Conservation (phyloP, 2,797 vertebrate species). For the Lutjanus argentimaculatus region DNA sequence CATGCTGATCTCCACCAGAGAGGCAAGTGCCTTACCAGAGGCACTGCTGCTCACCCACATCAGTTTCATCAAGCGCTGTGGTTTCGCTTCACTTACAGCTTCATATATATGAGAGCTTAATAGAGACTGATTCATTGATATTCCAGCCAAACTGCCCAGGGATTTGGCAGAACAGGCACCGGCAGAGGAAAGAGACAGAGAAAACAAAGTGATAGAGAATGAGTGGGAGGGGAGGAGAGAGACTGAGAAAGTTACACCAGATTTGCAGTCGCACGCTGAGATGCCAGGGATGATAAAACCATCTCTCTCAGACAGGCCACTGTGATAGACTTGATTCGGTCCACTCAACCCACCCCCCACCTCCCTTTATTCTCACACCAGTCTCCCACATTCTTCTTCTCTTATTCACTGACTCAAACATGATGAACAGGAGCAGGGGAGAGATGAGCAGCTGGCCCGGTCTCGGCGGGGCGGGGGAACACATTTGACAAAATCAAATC, state of each 20-base stretch:
- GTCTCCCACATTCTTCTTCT: conserved; percentile 47
- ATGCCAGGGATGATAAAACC: conserved; percentile 74
- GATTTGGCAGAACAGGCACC: conserved; percentile 59
- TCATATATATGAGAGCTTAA: conserved; percentile 65
- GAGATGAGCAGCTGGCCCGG: conserved; percentile 66
- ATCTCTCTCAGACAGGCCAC: conserved; percentile 64
- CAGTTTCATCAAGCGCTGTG: conserved; percentile 62
- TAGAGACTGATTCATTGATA: conserved; percentile 76
- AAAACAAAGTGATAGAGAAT: conserved; percentile 64
- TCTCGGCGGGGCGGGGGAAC: conserved; percentile 65
- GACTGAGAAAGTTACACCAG: conserved; percentile 59
- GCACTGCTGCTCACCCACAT: conserved; percentile 68
- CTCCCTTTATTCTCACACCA: conserved; percentile 36
- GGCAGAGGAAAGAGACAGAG: conserved; percentile 51
- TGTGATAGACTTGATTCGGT: conserved; percentile 65
- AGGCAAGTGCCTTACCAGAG: conserved; percentile 66
- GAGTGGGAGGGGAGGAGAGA: conserved; percentile 43
- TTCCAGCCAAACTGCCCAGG: conserved; percentile 62
- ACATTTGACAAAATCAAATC: conserved; percentile 82
- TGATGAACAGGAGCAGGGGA: conserved; percentile 67
- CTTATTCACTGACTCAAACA: conserved; percentile 68
- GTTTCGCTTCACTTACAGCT: conserved; percentile 67
- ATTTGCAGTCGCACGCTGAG: conserved; percentile 59
- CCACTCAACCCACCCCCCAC: conserved; percentile 25
- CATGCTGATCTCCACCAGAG: conserved; percentile 66